Percentiles rank a stretch among this genome's conserved stretches.
Conservation (phyloP, 2,797 vertebrate genomes). For the Takifugu ocellatus region DNA sequence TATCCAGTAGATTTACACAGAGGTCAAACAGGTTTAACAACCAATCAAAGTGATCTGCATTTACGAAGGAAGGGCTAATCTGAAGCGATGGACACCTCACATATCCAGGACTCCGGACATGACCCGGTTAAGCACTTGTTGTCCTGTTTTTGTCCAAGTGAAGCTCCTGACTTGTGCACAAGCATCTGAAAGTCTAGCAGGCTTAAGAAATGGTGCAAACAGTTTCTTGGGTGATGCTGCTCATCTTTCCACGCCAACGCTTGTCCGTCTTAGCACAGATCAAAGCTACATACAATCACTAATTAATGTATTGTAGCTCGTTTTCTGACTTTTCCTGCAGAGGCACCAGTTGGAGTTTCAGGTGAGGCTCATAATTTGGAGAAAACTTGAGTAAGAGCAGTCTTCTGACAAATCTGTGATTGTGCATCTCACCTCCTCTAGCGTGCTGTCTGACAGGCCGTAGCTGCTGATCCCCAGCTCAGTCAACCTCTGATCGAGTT, state of each 20-base stretch:
- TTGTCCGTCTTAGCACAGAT: no score
- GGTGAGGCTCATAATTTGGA: neutral
- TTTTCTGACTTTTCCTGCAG: neutral
- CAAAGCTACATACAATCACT: neutral
- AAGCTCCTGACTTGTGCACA: no score
- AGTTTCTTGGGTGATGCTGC: no score
- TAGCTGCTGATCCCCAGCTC: slow-evolving; percentile 84
- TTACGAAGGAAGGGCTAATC: slow-evolving; percentile 26
- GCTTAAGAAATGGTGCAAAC: no score
- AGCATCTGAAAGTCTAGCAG: no score
- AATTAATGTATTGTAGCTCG: neutral
- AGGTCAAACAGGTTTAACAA: slow-evolving; percentile 12
- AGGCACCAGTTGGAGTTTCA: neutral
- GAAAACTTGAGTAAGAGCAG: neutral
- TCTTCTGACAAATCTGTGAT: neutral
- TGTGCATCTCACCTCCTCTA: slow-evolving; percentile 82
- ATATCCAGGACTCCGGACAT: slow-evolving; percentile 26
- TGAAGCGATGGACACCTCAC: slow-evolving; percentile 28
- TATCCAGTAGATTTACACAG: neutral
- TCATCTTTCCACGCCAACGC: no score
- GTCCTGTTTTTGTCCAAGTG: no score
- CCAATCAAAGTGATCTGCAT: slow-evolving; percentile 1
- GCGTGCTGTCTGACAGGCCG: slow-evolving; percentile 84
- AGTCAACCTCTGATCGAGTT: slow-evolving; percentile 77
- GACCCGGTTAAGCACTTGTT: slow-evolving; percentile 10